Evolutionary conservation across 1,140 invertebrate species (phyloP).

Genomic region (Drosophila funebris): DNA sequence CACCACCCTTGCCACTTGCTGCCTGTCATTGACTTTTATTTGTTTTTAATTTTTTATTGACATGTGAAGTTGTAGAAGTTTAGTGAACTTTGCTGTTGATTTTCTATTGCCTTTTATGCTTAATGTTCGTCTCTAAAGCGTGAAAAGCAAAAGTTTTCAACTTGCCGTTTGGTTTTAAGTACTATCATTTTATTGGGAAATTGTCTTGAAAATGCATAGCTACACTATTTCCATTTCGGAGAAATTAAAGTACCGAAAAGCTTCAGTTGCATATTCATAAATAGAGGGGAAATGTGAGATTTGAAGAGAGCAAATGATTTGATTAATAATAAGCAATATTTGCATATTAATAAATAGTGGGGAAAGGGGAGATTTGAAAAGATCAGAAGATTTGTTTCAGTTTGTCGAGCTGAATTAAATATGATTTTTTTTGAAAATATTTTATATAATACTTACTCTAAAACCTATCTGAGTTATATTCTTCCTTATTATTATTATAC

Average conservation of each 20-base stretch:
- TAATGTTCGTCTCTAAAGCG: slow-evolving; percentile 27
- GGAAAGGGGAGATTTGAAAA: too few relatives aligned
- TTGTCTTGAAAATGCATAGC: not conserved
- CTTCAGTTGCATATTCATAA: not conserved
- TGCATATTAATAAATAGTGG: too few relatives aligned
- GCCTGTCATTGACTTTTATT: slow-evolving; percentile 75
- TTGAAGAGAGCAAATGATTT: too few relatives aligned
- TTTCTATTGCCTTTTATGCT: slow-evolving; percentile 47
- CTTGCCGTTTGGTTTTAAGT: slow-evolving; percentile 13
- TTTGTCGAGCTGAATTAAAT: too few relatives aligned
- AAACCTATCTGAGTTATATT: too few relatives aligned
- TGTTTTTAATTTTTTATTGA: slow-evolving; percentile 82
- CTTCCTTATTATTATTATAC: too few relatives aligned
- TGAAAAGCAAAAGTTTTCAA: slow-evolving; percentile 75
- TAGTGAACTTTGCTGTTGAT: slow-evolving; percentile 65
- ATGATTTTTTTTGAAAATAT: too few relatives aligned
- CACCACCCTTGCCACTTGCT: slow-evolving; percentile 1
- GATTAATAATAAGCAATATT: too few relatives aligned
- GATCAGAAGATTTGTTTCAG: too few relatives aligned
- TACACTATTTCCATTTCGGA: slow-evolving; percentile 17
- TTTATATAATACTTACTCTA: too few relatives aligned
- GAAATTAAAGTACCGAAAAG: slow-evolving; percentile 10
- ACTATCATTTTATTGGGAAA: slow-evolving; percentile 20
- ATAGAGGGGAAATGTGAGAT: not conserved
- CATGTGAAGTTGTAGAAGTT: slow-evolving; percentile 81